Percentiles rank a stretch among this genome's conserved stretches.
Conservation (phyloP, 2,113 vertebrate species). For the Tragelaphus scriptus region DNA sequence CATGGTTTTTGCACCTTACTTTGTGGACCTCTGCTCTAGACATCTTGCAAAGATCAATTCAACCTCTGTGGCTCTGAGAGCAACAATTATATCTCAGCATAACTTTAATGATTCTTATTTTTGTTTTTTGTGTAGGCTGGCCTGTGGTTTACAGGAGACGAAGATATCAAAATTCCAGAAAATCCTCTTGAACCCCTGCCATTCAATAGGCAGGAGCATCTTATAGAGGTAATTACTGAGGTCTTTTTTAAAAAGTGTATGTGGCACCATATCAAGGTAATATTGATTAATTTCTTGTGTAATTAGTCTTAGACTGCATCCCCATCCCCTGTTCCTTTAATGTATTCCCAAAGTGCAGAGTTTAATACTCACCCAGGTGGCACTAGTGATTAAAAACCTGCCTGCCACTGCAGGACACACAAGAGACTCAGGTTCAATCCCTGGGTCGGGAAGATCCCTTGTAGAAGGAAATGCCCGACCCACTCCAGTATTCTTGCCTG, state of each 20-base stretch:
- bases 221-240: constrained; percentile 83
- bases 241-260: background rate
- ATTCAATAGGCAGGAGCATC: constrained; percentile 80
- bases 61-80: background rate
- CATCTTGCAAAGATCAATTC: background rate
- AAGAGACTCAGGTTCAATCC: background rate
- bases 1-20: background rate
- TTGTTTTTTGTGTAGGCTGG: constrained; percentile 78
- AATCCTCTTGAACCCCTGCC: constrained; percentile 78
- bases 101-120: background rate
- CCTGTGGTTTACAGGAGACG: constrained; percentile 88
- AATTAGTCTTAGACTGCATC: background rate
- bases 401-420: background rate
- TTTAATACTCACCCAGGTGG: background rate
- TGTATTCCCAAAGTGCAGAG: background rate
- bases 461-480: background rate
- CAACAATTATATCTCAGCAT: background rate
- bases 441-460: background rate
- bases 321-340: background rate
- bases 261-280: background rate
- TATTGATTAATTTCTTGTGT: background rate
- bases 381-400: background rate
- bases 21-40: background rate
- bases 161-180: constrained; percentile 72
- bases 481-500: background rate